Percentiles rank a stretch among this genome's conserved stretches.
phyloP scores from a whole-genome alignment of 1,140 invertebrate genomes.

The Teleopsis dalmanni region DNA sequence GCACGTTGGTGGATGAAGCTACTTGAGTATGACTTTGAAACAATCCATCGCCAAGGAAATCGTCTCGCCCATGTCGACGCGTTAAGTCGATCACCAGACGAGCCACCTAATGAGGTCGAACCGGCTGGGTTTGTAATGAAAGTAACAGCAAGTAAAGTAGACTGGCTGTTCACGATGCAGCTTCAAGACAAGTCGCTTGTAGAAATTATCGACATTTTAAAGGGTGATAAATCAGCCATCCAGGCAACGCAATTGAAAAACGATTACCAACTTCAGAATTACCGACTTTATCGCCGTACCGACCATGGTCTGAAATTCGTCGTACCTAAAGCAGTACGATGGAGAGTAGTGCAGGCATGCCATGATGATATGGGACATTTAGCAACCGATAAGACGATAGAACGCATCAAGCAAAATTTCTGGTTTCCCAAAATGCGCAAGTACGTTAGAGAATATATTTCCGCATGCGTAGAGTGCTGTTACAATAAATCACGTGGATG shows the following conservation, averaged over 20 bases:
- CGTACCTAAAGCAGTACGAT: conserved; percentile 10
- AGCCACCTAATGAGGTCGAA: background rate
- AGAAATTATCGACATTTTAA: conserved; percentile 1
- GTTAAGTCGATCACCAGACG: background rate
- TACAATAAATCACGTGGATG: conserved; percentile 14
- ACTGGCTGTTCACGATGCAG: conserved; percentile 6
- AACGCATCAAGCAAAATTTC: conserved; percentile 17
- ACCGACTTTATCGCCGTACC: conserved; percentile 2
- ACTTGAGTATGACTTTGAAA: background rate
- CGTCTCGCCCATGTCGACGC: background rate
- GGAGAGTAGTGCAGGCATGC: conserved; percentile 5
- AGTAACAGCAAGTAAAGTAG: background rate
- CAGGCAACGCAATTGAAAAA: conserved; percentile 5
- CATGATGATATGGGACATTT: conserved; percentile 27
- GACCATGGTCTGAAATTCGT: background rate
- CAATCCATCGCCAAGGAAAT: background rate
- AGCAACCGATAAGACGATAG: conserved; percentile 19
- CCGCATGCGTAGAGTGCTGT: conserved; percentile 22
- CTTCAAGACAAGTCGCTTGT: background rate
- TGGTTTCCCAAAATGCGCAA: conserved; percentile 26
- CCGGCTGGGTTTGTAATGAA: conserved; percentile 1
- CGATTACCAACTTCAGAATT: conserved; percentile 6
- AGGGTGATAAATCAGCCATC: background rate
- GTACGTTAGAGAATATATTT: conserved; percentile 18
- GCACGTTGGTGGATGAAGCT: background rate